phyloP scores from a whole-genome alignment of 2,113 vertebrate genomes.

The Sprattus sprattus region DNA sequence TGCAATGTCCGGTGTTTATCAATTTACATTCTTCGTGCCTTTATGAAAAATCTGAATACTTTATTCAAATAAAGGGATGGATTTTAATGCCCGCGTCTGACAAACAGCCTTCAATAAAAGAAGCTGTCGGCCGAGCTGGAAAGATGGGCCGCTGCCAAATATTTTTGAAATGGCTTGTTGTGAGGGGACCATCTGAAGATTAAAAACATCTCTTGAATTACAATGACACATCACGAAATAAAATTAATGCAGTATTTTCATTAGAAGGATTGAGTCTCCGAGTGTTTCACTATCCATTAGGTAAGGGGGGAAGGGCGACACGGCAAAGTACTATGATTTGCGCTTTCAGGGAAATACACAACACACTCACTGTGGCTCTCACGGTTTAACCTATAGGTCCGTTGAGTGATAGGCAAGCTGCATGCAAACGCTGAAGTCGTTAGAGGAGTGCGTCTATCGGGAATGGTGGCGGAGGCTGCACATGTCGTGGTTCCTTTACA shows the following conservation, averaged over 20 bases:
- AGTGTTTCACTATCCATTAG: slow-evolving; percentile 78
- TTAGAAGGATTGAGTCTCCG: slow-evolving; percentile 73
- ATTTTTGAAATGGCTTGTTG: slow-evolving; percentile 79
- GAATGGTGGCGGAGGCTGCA: neutral
- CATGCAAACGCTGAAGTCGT: neutral
- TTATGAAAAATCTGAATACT: slow-evolving; percentile 69
- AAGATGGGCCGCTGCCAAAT: slow-evolving; percentile 71
- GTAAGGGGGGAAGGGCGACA: slow-evolving; percentile 63
- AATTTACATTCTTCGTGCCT: slow-evolving; percentile 38
- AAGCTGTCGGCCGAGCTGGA: slow-evolving; percentile 55
- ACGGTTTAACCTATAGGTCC: slow-evolving; percentile 52
- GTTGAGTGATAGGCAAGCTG: neutral
- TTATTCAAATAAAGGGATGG: slow-evolving; percentile 74
- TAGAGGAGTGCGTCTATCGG: neutral
- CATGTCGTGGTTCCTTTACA: neutral
- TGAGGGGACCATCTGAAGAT: slow-evolving; percentile 76
- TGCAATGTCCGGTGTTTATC: neutral
- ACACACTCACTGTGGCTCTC: slow-evolving; percentile 64
- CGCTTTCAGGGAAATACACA: slow-evolving; percentile 77
- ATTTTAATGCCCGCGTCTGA: slow-evolving; percentile 71
- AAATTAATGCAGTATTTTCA: slow-evolving; percentile 78
- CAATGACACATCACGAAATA: slow-evolving; percentile 79
- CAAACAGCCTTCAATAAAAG: slow-evolving; percentile 73
- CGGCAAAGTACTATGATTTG: slow-evolving; percentile 68
- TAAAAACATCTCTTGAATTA: slow-evolving; percentile 83